Evolutionary conservation across 2,797 vertebrate species (phyloP).

Genomic region (Poeciliopsis presidionis): DNA sequence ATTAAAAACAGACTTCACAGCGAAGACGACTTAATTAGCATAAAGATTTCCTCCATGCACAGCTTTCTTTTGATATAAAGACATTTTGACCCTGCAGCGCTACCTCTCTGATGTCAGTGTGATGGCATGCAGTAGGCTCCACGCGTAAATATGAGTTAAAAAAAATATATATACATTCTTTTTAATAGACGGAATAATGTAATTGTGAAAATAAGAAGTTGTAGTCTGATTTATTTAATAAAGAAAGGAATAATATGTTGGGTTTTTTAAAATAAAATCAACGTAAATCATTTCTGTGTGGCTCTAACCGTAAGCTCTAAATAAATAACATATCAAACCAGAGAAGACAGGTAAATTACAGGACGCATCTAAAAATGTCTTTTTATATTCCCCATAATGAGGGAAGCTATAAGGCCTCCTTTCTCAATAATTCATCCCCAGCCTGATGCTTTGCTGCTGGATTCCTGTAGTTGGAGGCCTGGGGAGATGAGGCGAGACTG

Average conservation of each 20-base stretch:
- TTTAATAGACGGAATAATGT: neutral
- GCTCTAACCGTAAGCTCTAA: too few relatives aligned
- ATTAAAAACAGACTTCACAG: conserved; percentile 10
- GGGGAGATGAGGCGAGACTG: neutral
- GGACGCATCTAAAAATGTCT: neutral
- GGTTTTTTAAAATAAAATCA: neutral
- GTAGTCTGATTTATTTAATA: neutral
- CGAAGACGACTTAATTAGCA: neutral
- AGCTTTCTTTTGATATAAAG: neutral
- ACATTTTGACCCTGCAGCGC: neutral
- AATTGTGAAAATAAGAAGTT: neutral
- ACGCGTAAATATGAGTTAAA: neutral
- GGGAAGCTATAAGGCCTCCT: neutral
- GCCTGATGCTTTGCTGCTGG: neutral
- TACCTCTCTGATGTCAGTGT: neutral
- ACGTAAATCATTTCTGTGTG: too few relatives aligned
- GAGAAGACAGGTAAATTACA: neutral
- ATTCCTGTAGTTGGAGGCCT: neutral
- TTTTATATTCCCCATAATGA: neutral
- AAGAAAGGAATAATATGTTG: neutral
- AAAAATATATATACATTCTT: neutral
- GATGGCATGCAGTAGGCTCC: neutral
- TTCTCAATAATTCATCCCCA: neutral
- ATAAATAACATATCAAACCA: neutral
- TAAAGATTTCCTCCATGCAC: neutral